Conservation (phyloP, 2,113 vertebrate genomes). For the Sturnus vulgaris region DNA sequence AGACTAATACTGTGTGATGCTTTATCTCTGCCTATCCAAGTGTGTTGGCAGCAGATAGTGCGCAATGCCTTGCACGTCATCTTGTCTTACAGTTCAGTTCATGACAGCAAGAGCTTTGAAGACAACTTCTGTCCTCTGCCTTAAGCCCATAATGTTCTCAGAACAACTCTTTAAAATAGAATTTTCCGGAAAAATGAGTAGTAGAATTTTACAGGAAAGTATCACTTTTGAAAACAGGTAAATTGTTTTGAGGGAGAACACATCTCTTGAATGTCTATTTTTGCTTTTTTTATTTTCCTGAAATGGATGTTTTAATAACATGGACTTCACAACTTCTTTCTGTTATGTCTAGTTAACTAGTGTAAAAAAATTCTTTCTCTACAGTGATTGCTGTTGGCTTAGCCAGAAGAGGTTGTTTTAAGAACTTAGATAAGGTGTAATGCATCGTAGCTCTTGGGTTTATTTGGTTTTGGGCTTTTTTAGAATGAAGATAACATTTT, state of each 20-base stretch:
- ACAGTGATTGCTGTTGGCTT: not conserved
- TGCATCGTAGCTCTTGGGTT: not conserved
- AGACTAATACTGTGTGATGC: fast-evolving
- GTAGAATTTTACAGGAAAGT: not conserved
- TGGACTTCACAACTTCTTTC: not conserved
- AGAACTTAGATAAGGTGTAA: not conserved
- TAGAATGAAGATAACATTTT: not conserved
- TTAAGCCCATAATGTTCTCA: not conserved
- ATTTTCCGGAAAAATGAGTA: not conserved
- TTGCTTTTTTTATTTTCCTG: not conserved
- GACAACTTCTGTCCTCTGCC: not conserved
- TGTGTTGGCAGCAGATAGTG: not conserved
- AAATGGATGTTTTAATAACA: not conserved
- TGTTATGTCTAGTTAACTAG: not conserved
- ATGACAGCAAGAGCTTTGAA: not conserved
- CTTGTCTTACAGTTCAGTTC: fast-evolving
- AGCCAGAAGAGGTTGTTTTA: not conserved
- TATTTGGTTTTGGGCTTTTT: not conserved
- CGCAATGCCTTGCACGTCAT: not conserved
- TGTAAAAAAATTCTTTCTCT: not conserved
- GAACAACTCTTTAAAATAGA: not conserved
- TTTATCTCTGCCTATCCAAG: not conserved
- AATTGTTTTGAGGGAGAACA: not conserved
- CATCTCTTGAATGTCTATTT: not conserved
- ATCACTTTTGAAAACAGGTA: not conserved